Evolutionary conservation across 2,797 vertebrate genomes (phyloP).

Genomic region (Rhodeus uyekii): DNA sequence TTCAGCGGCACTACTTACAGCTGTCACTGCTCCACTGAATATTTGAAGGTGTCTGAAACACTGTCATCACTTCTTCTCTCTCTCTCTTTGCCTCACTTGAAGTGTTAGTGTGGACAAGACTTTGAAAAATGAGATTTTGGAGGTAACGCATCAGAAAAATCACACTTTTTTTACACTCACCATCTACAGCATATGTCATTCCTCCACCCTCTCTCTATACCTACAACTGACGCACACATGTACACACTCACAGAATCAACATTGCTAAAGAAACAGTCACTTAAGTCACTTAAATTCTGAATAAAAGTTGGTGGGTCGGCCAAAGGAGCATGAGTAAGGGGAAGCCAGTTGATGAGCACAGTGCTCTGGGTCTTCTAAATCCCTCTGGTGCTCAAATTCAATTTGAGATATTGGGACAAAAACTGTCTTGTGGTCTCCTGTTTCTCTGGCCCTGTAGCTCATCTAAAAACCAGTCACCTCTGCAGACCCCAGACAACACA

Average conservation of each 20-base stretch:
- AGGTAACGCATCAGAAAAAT: constrained; percentile 14
- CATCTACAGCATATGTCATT: constrained; percentile 8
- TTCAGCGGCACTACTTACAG: neutral
- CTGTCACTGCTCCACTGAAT: constrained; percentile 28
- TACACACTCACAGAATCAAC: neutral
- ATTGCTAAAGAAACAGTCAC: neutral
- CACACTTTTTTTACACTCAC: neutral
- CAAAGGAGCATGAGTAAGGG: neutral
- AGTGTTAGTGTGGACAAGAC: neutral
- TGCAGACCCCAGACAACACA: neutral
- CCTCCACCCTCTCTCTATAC: neutral
- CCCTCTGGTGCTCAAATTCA: constrained; percentile 10
- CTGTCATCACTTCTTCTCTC: constrained; percentile 12
- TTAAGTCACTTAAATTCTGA: constrained; percentile 25
- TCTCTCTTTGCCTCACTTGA: neutral
- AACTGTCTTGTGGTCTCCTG: neutral
- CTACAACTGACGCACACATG: neutral
- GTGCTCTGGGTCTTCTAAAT: neutral
- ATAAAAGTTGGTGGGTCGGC: constrained; percentile 8
- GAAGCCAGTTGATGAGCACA: constrained; percentile 12
- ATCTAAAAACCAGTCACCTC: neutral
- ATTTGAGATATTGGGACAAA: constrained; percentile 2
- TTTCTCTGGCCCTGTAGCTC: neutral
- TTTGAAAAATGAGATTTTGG: constrained; percentile 10
- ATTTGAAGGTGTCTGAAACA: constrained; percentile 25